Base-by-base conservation (phyloP, 2,797 vertebrate genomes). In the Zonotrichia albicollis region DNA sequence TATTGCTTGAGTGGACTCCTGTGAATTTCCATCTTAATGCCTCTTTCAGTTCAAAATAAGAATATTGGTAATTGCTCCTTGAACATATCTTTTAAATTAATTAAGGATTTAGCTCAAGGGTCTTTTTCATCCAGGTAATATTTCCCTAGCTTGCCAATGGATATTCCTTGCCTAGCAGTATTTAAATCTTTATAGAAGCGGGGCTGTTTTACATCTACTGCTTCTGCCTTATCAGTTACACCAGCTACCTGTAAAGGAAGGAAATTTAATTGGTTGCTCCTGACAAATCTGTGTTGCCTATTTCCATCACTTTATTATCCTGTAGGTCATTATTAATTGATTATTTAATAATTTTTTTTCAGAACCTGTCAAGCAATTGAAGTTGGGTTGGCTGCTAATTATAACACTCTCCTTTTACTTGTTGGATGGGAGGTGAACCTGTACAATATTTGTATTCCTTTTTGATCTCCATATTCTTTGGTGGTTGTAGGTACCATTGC, bases 41-140 rank as follows among this genome's bases (percentile, higher is more conserved):
- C 26, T 54, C 79, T 57, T 89, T 40, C 36, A 38, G 20, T 84
- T 78, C 51, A 88, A 57, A 91, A 65, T 54, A 51, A 60, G 78
- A 76, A 53, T 90, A 90, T 62, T 82, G 67, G 25, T 92, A 89
- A 70, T 66, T 81, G 26, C 18, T 90, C 29, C 84, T 67, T 79
- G 86, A 87, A 48, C 17, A 50, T 74, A 71, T 21, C 22, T 72
- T 78, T 80, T 68, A 77, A 92, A 75, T 94, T 83, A 87, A 95
- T 95, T 92, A 90, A 80, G 32, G 34, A 26, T 78, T 78, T 94
- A 58, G n/a, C 22, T 78, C 61, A 43, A 88, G 76, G 36, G 11
- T 2, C 72, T 66, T 89, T 87, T 72, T 80, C 11, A 55, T 55
- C 23, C 67, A 84, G 40, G 66, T 89, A 68, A 19, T 88, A 62